Evolutionary conservation across 2,113 vertebrate genomes (phyloP).

Genomic region (Natator depressus): DNA sequence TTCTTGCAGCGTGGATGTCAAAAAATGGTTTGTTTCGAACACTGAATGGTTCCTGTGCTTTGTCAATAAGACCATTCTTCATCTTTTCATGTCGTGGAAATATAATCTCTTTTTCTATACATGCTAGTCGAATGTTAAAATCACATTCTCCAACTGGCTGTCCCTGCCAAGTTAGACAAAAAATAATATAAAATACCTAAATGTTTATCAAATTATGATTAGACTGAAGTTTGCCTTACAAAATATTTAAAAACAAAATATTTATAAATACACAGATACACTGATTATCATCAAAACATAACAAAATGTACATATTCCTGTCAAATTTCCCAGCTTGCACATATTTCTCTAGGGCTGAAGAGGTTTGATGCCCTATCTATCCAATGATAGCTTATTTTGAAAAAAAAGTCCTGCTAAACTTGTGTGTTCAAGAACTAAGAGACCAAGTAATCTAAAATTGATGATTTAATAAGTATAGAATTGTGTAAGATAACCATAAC

Average conservation of each 20-base stretch:
- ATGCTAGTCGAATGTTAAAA: constrained; percentile 92
- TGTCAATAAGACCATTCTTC: constrained; percentile 95
- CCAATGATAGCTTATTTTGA: background rate
- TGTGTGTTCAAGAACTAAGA: background rate
- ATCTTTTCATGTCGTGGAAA: constrained; percentile 95
- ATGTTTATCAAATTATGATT: background rate
- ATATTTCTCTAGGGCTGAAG: background rate
- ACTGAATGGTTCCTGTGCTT: constrained; percentile 94
- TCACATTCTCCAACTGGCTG: constrained; percentile 97
- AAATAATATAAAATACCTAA: constrained; percentile 47
- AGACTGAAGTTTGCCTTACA: background rate
- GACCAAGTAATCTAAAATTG: background rate
- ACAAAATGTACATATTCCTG: background rate
- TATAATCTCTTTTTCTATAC: constrained; percentile 98
- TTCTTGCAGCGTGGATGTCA: constrained; percentile 91
- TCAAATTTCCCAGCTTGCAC: background rate
- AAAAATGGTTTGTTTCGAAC: constrained; percentile 97
- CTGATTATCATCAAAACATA: background rate
- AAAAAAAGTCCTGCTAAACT: background rate
- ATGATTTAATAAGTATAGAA: background rate
- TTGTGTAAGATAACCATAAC: background rate
- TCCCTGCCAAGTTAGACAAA: constrained; percentile 81
- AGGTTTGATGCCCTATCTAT: background rate
- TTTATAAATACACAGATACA: background rate
- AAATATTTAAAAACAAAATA: background rate